Base-by-base conservation (phyloP, 2,113 vertebrate species). In the Seriola dumerili region DNA sequence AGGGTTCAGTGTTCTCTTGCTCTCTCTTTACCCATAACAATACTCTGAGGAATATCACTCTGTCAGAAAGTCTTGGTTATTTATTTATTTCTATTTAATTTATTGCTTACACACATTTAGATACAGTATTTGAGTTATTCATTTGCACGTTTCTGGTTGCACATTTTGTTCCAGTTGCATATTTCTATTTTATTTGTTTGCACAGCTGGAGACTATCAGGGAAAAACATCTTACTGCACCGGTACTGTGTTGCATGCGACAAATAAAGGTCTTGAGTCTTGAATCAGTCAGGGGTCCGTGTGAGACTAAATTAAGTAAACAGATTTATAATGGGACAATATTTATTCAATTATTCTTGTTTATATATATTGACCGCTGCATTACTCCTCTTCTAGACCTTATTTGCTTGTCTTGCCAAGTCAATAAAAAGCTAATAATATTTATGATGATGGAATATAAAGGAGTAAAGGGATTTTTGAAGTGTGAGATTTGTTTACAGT, bases 331-430 rank as follows among this genome's bases (percentile, higher is more conserved):
- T 11, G 9, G 44, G n/a, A 54, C 29, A 75, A 54, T 79, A 76
- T 85, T 71, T 76, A 58, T 38, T 63, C 70, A 25, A 80, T 55
- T 67, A 68, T 29, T 11, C 44, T 12, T 70, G 14, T 78, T 87
- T 54, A 65, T 65, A 40, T 40, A 48, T 55, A 68, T 32, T 74
- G n/a, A 79, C 5, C 1, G 1, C 9, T 48, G 23, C 25, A 70
- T 77, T 64, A 21, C 13, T 80, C 21, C 0, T 59, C 72, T 34
- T 72, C n/a, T 48, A 54, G 21, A 58, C 64, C 29, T 65, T 68
- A 68, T 83, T 76, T 61, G 59, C 54, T 52, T 59, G 34, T 58
- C 72, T 14, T 11, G 42, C 29, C 9, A 11, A 77, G 32, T 77
- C 59, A 73, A 66, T 63, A 67, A 63, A 55, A 8, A 59, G n/a